Conservation (phyloP, 2,888 invertebrate genomes). For the Chymomyza amoena region DNA sequence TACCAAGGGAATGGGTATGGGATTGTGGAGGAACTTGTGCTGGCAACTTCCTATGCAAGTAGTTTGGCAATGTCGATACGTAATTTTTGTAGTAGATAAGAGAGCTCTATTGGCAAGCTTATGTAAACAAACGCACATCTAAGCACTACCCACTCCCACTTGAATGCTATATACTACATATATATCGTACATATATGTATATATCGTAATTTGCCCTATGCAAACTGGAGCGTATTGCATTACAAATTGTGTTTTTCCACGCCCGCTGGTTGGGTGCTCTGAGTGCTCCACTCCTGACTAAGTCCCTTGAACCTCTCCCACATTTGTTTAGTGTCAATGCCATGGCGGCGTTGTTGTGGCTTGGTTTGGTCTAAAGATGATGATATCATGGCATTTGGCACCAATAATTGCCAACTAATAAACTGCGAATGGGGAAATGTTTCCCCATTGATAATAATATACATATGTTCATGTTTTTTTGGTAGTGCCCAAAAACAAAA, state of each 20-base stretch:
- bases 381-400: constrained; percentile 69
- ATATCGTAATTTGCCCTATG: constrained; percentile 34
- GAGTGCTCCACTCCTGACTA: constrained; percentile 13
- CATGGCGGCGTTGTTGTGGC: not conserved
- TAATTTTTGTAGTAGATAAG: not conserved
- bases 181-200: not conserved
- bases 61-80: not conserved
- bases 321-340: not conserved
- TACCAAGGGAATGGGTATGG: not conserved
- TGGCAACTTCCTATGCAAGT: too few relatives aligned
- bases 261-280: constrained; percentile 19
- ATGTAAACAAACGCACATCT: not conserved
- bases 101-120: not conserved
- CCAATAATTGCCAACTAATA: constrained; percentile 61
- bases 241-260: constrained; percentile 68
- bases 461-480: not conserved
- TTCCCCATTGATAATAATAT: not conserved
- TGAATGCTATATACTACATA: not conserved
- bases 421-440: constrained; percentile 52
- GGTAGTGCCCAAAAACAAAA: not conserved
- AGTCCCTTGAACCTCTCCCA: not conserved
- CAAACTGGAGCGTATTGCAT: constrained; percentile 66
- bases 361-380: constrained; percentile 33
- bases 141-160: not conserved
- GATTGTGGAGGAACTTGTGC: not conserved